Conservation (phyloP, 2,888 invertebrate species). For the Tachina lurida region DNA sequence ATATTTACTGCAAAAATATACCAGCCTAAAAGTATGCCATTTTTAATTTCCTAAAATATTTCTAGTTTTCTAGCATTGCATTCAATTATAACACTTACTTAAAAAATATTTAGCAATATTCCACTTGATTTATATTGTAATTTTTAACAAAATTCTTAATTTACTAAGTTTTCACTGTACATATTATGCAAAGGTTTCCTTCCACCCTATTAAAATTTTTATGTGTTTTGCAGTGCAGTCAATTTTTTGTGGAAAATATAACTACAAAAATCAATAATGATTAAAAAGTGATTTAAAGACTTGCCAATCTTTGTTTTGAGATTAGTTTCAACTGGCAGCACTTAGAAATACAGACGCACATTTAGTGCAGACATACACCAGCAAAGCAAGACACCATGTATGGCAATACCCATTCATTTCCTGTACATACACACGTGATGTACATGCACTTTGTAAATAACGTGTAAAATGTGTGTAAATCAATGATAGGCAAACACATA, state of each 20-base stretch:
- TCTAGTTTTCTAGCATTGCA: not conserved
- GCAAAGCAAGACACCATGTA: too few species aligned
- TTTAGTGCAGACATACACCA: too few species aligned
- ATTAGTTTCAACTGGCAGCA: too few species aligned
- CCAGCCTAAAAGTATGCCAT: slow-evolving; percentile 60
- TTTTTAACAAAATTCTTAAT: too few species aligned
- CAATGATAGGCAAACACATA: too few species aligned
- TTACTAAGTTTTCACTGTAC: not conserved
- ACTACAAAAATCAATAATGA: slow-evolving; percentile 41
- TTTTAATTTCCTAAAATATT: not conserved
- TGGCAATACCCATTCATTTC: too few species aligned
- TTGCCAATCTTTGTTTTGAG: too few species aligned
- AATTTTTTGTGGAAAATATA: not conserved
- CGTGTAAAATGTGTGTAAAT: too few species aligned
- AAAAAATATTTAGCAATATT: slow-evolving; percentile 22
- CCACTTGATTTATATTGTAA: not conserved
- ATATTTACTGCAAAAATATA: slow-evolving; percentile 31
- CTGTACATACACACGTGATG: too few species aligned
- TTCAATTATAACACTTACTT: slow-evolving; percentile 45
- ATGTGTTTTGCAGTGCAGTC: slow-evolving; percentile 13
- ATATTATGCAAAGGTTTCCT: slow-evolving; percentile 29
- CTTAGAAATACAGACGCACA: too few species aligned
- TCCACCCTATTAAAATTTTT: slow-evolving; percentile 28
- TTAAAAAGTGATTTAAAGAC: too few species aligned
- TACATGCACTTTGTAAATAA: too few species aligned